A percentile compares a stretch with the other conserved stretches of the same genome.
phyloP scores from a whole-genome alignment of 2,888 invertebrate species.

The Neria commutata region DNA sequence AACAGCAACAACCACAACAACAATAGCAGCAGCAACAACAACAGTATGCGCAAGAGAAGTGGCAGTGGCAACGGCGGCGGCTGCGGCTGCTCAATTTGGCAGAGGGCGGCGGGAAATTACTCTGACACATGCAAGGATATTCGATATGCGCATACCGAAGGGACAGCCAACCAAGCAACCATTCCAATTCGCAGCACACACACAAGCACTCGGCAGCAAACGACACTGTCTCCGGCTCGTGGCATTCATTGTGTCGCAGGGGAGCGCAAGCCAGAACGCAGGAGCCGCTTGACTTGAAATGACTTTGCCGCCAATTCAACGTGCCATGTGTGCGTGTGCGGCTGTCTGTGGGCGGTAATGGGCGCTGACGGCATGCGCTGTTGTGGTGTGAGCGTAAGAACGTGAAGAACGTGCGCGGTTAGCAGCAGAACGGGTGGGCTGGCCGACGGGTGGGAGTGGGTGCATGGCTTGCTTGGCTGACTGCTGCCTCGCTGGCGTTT shows the following conservation, averaged over 20 bases:
- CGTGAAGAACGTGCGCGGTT: neutral
- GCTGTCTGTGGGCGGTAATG: no score
- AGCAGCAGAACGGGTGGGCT: neutral
- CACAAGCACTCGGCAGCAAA: constrained; percentile 20
- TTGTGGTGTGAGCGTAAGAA: neutral
- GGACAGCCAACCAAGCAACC: constrained; percentile 18
- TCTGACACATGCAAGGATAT: constrained; percentile 12
- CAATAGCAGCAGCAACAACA: no score
- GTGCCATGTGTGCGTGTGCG: constrained; percentile 41
- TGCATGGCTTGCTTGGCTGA: neutral
- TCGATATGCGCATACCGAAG: constrained; percentile 12
- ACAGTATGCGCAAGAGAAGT: no score
- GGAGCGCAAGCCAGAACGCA: no score
- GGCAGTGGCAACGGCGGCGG: constrained; percentile 22
- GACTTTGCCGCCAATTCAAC: constrained; percentile 16
- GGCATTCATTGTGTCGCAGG: constrained; percentile 14
- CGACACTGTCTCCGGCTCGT: neutral
- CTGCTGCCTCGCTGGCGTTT: neutral
- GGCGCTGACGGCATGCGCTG: no score
- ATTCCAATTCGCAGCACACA: constrained; percentile 11
- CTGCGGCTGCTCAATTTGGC: constrained; percentile 25
- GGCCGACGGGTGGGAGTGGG: constrained; percentile 7
- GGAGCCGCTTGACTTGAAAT: constrained; percentile 11
- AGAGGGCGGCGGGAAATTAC: neutral
- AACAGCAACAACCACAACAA: no score